phyloP scores from a whole-genome alignment of 2,797 vertebrate genomes.

The Halcyon chelicuti region DNA sequence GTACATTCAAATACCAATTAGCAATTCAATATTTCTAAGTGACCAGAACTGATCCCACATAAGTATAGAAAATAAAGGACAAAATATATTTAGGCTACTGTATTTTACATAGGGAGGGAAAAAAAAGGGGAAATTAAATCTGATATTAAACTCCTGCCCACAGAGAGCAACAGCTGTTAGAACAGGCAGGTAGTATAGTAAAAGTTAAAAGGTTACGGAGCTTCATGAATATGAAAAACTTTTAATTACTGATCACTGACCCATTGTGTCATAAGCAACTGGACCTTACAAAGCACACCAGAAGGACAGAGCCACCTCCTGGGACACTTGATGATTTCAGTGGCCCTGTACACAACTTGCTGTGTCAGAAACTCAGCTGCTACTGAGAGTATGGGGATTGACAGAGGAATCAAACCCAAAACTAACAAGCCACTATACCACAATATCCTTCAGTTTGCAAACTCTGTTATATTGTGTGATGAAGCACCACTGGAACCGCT shows the following conservation, averaged over 20 bases:
- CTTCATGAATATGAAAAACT: not conserved
- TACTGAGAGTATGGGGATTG: not conserved
- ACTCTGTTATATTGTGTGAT: not conserved
- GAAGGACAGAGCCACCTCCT: accelerated
- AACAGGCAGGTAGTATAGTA: not conserved
- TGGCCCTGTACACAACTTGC: no score
- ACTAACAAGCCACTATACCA: not conserved
- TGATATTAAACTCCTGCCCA: not conserved
- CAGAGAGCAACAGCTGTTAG: not conserved
- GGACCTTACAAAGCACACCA: not conserved
- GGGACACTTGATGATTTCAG: not conserved
- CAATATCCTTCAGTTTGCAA: not conserved
- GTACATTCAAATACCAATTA: not conserved
- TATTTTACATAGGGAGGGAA: not conserved
- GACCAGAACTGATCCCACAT: not conserved
- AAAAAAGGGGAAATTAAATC: not conserved
- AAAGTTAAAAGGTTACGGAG: not conserved
- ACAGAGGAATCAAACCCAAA: not conserved
- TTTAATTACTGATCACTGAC: not conserved
- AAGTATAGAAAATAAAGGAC: conserved; percentile 3
- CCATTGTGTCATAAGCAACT: not conserved
- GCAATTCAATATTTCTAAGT: not conserved
- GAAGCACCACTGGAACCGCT: not conserved
- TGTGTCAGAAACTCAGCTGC: not conserved
- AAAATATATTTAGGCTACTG: not conserved